A percentile compares a stretch with the other conserved stretches of the same genome.
phyloP scores from a whole-genome alignment of 2,113 vertebrate genomes.

The Cinclus mexicanus region DNA sequence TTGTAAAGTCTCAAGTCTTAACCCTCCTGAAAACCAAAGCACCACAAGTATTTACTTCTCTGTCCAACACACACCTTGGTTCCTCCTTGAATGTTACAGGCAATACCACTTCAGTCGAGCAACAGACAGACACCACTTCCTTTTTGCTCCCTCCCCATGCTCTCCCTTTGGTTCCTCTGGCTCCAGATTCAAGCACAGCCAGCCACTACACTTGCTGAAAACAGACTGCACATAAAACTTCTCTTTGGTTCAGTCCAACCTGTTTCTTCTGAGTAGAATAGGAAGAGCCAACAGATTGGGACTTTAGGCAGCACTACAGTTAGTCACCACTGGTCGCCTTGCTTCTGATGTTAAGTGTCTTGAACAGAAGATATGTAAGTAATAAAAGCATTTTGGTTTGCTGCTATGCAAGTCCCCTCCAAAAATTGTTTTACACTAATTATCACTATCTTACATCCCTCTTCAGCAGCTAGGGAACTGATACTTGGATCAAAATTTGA shows the following conservation, averaged over 20 bases:
- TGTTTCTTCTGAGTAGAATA: background rate
- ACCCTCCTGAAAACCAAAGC: constrained; percentile 36
- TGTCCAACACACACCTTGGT: constrained; percentile 51
- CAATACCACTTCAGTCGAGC: constrained; percentile 34
- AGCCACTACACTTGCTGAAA: constrained; percentile 13
- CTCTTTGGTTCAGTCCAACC: background rate
- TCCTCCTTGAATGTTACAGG: constrained; percentile 50
- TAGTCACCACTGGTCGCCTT: background rate
- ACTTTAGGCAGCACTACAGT: background rate
- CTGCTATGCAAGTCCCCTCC: background rate
- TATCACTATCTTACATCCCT: background rate
- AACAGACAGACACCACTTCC: constrained; percentile 46
- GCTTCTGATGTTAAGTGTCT: background rate
- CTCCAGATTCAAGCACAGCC: constrained; percentile 33
- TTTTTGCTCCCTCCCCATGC: constrained; percentile 16
- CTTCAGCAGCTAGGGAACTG: background rate
- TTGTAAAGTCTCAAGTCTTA: constrained; percentile 38
- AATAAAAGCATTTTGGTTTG: background rate
- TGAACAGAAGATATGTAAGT: background rate
- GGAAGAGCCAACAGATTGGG: background rate
- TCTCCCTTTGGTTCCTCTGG: background rate
- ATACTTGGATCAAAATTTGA: background rate
- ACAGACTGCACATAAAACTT: background rate
- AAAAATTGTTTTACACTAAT: background rate
- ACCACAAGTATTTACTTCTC: constrained; percentile 64